phyloP scores from a whole-genome alignment of 2,888 invertebrate species.

The Criorhina ranunculi region DNA sequence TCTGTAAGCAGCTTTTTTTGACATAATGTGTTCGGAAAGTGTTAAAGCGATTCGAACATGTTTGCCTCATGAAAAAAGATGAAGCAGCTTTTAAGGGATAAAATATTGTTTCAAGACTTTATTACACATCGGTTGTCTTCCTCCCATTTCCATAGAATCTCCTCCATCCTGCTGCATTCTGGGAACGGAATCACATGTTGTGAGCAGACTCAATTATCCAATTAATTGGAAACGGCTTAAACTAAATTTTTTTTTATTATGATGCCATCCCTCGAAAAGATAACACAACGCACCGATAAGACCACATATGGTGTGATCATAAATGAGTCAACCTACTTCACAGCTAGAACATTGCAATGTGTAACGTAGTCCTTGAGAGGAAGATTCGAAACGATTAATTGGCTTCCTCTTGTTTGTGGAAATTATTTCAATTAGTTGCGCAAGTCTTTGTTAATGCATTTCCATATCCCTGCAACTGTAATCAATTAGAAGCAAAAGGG shows the following conservation, averaged over 20 bases:
- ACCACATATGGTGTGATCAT: slow-evolving; percentile 21
- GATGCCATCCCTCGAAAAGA: slow-evolving; percentile 41
- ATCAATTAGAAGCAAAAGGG: slow-evolving; percentile 48
- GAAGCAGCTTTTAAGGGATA: no score
- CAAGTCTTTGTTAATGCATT: slow-evolving; percentile 1
- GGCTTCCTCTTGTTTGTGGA: slow-evolving; percentile 19
- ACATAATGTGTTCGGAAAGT: no score
- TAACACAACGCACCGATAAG: slow-evolving; percentile 32
- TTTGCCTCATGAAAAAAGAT: no score
- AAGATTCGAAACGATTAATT: slow-evolving; percentile 14
- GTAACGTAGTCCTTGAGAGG: slow-evolving; percentile 2
- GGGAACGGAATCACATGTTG: slow-evolving; percentile 43
- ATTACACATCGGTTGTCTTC: no score
- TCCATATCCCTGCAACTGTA: slow-evolving; percentile 25
- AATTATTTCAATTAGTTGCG: slow-evolving; percentile 41
- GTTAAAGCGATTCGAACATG: no score
- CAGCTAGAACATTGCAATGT: slow-evolving; percentile 6
- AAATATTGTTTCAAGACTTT: no score
- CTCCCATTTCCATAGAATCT: background rate
- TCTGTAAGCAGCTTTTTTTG: no score
- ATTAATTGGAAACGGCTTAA: slow-evolving; percentile 51
- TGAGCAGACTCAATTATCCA: slow-evolving; percentile 46
- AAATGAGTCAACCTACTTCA: slow-evolving; percentile 17
- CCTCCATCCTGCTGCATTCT: slow-evolving; percentile 22
- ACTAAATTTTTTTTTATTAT: slow-evolving; percentile 45